Conservation (phyloP, 2,797 vertebrate genomes). For the Crocodylus rhombifer region DNA sequence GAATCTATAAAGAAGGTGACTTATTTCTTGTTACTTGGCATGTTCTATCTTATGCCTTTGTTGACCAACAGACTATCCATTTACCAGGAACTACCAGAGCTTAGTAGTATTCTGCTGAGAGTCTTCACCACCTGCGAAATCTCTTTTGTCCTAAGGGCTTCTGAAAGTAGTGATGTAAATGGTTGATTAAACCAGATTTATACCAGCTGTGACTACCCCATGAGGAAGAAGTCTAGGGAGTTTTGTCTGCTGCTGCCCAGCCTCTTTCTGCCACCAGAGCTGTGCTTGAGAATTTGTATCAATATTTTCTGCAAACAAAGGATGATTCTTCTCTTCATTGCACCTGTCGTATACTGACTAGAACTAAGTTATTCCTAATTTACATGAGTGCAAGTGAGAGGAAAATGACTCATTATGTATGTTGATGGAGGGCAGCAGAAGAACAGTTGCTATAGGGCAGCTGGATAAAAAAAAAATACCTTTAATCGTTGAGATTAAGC, state of each 20-base stretch:
- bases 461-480: constrained; percentile 24
- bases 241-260: not conserved
- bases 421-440: constrained; percentile 1
- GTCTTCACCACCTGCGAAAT: constrained; percentile 1
- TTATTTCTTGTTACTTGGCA: not conserved
- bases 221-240: constrained; percentile 16
- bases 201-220: constrained; percentile 36
- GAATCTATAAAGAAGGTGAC: constrained; percentile 5
- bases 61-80: not conserved
- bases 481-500: constrained; percentile 51
- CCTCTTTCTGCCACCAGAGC: not conserved
- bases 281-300: not conserved
- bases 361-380: not conserved
- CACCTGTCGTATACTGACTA: not conserved
- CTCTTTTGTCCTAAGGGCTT: constrained; percentile 37
- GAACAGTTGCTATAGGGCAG: not conserved
- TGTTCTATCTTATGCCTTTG: constrained; percentile 5
- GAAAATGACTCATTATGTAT: not conserved
- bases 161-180: not conserved
- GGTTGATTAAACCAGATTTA: constrained; percentile 36
- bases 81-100: not conserved
- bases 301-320: not conserved
- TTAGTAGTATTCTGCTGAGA: constrained; percentile 11
- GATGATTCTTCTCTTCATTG: not conserved
- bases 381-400: not conserved